Conservation (phyloP, 2,797 vertebrate genomes). For the Takifugu rubripes region DNA sequence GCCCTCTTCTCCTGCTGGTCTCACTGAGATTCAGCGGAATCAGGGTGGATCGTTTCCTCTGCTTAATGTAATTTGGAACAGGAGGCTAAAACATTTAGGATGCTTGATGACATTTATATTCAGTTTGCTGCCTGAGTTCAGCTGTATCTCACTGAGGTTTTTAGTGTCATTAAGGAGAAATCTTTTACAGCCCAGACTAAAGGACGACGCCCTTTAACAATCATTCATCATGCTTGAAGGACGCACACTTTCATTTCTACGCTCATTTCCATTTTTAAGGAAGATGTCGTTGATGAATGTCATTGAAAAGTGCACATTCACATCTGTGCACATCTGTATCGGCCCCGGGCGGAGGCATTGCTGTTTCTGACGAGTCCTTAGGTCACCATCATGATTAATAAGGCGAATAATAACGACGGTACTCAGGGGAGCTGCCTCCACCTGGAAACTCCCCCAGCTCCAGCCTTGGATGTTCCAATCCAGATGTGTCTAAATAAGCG, state of each 20-base stretch:
- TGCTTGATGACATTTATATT: slow-evolving; percentile 6
- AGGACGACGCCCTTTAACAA: not conserved
- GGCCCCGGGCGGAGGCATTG: too few relatives aligned
- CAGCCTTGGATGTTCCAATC: too few relatives aligned
- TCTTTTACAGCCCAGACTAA: not conserved
- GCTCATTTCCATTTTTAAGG: not conserved
- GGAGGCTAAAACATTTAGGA: slow-evolving; percentile 4
- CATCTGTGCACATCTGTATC: too few relatives aligned
- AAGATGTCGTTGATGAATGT: not conserved
- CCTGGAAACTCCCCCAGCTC: too few relatives aligned
- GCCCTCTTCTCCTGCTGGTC: slow-evolving; percentile 7
- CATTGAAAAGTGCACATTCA: too few relatives aligned
- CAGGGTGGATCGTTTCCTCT: not conserved
- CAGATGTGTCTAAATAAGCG: too few relatives aligned
- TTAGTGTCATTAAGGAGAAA: not conserved
- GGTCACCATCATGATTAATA: too few relatives aligned
- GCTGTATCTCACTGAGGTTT: slow-evolving; percentile 2
- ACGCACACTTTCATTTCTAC: not conserved
- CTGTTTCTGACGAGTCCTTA: too few relatives aligned
- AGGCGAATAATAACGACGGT: too few relatives aligned
- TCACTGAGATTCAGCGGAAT: slow-evolving; percentile 3
- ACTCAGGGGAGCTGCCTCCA: not conserved
- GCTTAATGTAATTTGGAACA: slow-evolving; percentile 5
- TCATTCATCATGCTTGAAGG: not conserved
- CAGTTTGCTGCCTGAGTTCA: not conserved